phyloP scores from a whole-genome alignment of 1,140 invertebrate species.

The Kradibia gibbosae region DNA sequence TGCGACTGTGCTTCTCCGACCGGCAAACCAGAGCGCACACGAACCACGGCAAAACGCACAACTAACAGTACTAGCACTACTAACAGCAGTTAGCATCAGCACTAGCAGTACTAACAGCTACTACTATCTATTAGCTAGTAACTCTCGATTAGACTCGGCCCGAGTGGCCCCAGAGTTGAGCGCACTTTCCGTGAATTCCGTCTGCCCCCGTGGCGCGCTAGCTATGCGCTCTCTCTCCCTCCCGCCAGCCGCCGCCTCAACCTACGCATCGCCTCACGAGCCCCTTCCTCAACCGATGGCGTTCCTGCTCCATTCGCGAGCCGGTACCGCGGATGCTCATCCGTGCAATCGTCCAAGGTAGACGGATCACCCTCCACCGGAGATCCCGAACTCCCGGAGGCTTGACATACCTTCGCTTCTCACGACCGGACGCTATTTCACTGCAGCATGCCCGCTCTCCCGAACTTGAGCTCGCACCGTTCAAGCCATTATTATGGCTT shows the following conservation, averaged over 20 bases:
- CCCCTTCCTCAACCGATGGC: not conserved
- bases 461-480: too few species aligned
- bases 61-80: too few species aligned
- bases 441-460: too few species aligned
- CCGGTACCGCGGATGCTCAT: not conserved
- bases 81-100: too few species aligned
- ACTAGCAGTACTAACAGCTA: too few species aligned
- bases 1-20: not conserved
- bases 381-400: too few species aligned
- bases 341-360: not conserved
- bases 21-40: not conserved
- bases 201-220: not conserved
- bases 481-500: too few species aligned
- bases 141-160: too few species aligned
- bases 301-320: not conserved
- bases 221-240: not conserved
- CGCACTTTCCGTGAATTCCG: not conserved
- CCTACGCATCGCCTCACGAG: not conserved
- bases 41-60: not conserved
- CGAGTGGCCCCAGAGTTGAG: not conserved
- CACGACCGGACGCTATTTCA: too few species aligned
- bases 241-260: not conserved
- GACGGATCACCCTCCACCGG: not conserved
- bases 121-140: too few species aligned
- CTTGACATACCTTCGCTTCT: not conserved